A percentile compares a stretch with the other conserved stretches of the same genome.
Conservation (phyloP, 1,140 invertebrate species). For the Cheumatopsyche charites region DNA sequence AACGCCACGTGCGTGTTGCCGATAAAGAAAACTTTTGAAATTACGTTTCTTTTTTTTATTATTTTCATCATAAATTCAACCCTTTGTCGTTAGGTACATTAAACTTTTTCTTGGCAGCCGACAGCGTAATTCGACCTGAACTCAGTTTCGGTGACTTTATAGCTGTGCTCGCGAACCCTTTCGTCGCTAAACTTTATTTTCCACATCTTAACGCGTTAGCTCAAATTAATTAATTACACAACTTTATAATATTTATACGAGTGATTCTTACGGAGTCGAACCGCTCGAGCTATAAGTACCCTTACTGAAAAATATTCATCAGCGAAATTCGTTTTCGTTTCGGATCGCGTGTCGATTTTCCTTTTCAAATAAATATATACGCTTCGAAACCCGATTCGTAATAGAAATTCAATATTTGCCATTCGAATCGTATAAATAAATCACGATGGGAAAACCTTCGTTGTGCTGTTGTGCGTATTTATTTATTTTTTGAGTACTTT, state of each 20-base stretch:
- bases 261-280: too few species aligned
- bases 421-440: conserved; percentile 25
- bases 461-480: neutral
- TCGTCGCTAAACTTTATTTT: conserved; percentile 13
- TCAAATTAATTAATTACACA: too few species aligned
- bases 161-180: conserved; percentile 9
- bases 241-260: too few species aligned
- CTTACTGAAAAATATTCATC: conserved; percentile 6
- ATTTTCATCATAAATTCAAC: conserved; percentile 24
- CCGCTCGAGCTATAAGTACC: too few species aligned
- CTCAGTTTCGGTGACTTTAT: conserved; percentile 7
- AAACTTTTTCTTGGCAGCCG: conserved; percentile 20
- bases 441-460: conserved; percentile 20
- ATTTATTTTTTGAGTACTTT: neutral
- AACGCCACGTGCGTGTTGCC: neutral
- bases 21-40: conserved; percentile 2
- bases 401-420: conserved; percentile 28
- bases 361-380: conserved; percentile 24
- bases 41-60: conserved; percentile 15
- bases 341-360: conserved; percentile 15
- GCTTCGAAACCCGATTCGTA: neutral
- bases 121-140: conserved; percentile 20
- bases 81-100: conserved; percentile 19
- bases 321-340: neutral
- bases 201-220: neutral